phyloP scores from a whole-genome alignment of 92 coral and sea anemone genomes.

The Parazoanthus swiftii region DNA sequence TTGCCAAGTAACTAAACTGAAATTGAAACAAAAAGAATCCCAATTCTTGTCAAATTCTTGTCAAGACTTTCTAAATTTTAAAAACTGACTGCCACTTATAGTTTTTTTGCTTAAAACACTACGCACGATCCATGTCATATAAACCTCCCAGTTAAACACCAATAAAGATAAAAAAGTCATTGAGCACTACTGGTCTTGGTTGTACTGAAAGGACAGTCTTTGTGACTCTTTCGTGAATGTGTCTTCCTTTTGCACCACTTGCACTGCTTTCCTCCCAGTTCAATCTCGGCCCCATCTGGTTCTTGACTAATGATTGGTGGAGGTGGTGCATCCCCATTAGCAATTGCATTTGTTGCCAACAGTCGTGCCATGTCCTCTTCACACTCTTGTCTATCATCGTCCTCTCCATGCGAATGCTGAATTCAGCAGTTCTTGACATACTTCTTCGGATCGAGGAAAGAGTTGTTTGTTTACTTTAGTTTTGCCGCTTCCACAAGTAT shows the following conservation, averaged over 20 bases:
- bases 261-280: constrained; percentile 50
- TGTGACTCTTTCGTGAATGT: constrained; percentile 54
- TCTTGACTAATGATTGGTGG: constrained; percentile 5
- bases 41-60: not conserved
- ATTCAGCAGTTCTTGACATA: constrained; percentile 26
- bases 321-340: not conserved
- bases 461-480: too few species aligned
- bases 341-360: constrained; percentile 32
- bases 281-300: constrained; percentile 42
- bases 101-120: not conserved
- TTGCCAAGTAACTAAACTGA: not conserved
- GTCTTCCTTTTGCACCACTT: constrained; percentile 66
- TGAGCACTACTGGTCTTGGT: constrained; percentile 9
- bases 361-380: constrained; percentile 7
- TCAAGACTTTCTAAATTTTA: not conserved
- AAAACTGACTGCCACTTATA: not conserved
- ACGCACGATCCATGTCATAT: not conserved
- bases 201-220: constrained; percentile 46
- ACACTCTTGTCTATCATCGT: not conserved
- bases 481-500: not conserved
- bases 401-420: constrained; percentile 29
- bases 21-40: not conserved
- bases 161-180: not conserved
- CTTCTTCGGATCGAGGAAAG: not conserved
- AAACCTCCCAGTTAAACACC: not conserved